These are phyloP conservation scores for Channa argus DNA, from an alignment of 2,113 vertebrate genomes.

Conservation along the genomic window DNA sequence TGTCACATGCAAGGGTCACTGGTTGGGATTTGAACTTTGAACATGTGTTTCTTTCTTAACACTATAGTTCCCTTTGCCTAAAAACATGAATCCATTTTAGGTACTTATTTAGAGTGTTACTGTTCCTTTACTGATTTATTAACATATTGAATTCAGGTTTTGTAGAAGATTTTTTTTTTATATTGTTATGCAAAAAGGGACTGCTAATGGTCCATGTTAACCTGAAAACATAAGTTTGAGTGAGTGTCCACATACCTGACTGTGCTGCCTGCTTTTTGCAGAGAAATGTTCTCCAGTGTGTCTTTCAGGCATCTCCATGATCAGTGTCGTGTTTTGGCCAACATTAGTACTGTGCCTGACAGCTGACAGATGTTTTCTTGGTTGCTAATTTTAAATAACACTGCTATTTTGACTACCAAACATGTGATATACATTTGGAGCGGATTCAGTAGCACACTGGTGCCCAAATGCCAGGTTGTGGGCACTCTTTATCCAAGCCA, in stretches of 20 bases:
- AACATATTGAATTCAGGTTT: no score
- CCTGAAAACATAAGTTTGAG: neutral
- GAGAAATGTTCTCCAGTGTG: neutral
- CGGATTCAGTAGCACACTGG: neutral
- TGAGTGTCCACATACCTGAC: neutral
- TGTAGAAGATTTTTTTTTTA: no score
- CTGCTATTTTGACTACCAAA: neutral
- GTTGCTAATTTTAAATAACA: conserved; percentile 6
- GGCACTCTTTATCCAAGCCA: neutral
- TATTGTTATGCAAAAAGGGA: no score
- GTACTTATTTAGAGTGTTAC: no score
- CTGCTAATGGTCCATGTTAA: neutral
- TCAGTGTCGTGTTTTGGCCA: conserved; percentile 1
- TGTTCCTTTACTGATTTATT: no score
- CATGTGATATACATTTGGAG: conserved; percentile 2
- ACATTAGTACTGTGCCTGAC: neutral
- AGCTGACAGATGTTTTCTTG: conserved; percentile 12
- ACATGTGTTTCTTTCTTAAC: no score
- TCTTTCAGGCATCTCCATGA: conserved; percentile 6
- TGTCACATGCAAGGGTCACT: no score
- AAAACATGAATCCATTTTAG: no score
- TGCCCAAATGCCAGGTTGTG: neutral
- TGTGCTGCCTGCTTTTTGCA: neutral
- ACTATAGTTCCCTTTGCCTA: no score
- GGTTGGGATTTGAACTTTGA: no score